Conservation (phyloP, 2,888 invertebrate genomes). For the Chironomus tentans region DNA sequence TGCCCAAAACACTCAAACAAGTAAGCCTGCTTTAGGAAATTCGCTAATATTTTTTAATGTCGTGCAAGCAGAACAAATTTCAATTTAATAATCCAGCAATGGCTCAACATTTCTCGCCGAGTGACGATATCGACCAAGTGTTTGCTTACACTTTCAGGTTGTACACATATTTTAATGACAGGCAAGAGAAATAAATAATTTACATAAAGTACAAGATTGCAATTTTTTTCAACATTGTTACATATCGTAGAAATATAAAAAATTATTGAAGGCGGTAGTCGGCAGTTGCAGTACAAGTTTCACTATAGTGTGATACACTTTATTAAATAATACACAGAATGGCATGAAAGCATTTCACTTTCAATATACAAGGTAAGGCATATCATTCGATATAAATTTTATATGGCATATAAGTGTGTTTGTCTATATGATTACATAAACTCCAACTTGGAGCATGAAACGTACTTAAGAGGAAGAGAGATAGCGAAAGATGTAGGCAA, state of each 20-base stretch:
- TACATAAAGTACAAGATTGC: background rate
- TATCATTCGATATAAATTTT: background rate
- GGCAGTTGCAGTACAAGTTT: background rate
- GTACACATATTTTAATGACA: too few relatives aligned
- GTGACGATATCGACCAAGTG: too few relatives aligned
- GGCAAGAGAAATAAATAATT: background rate
- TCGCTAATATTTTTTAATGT: too few relatives aligned
- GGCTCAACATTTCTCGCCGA: too few relatives aligned
- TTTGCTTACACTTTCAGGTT: too few relatives aligned
- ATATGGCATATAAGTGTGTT: background rate
- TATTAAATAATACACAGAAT: background rate
- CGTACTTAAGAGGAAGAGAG: background rate
- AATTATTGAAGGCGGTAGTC: background rate
- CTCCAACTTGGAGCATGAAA: background rate
- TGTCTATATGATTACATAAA: background rate
- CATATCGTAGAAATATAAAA: background rate
- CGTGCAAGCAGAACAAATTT: too few relatives aligned
- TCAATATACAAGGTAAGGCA: slow-evolving; percentile 3
- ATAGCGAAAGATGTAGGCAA: background rate
- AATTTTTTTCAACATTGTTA: background rate
- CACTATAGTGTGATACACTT: background rate
- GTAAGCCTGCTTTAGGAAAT: too few relatives aligned
- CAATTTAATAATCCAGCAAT: too few relatives aligned
- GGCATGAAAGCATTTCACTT: background rate
- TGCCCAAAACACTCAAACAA: too few relatives aligned